Conservation (phyloP, 2,888 invertebrate genomes). For the Agrilus biguttatus region DNA sequence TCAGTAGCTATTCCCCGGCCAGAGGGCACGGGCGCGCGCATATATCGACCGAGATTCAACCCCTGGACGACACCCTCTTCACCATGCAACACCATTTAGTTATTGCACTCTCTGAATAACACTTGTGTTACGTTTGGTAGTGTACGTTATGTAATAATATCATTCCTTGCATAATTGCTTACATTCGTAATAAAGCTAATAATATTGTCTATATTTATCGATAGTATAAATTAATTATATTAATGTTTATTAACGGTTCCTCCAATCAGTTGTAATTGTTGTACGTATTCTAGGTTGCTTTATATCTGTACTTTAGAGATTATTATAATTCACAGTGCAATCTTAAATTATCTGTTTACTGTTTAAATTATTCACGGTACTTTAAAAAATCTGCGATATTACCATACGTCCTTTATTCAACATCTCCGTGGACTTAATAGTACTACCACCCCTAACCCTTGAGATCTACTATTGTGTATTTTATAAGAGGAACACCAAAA, state of each 20-base stretch:
- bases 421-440: no score
- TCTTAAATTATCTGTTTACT: no score
- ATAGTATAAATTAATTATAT: slow-evolving; percentile 32
- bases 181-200: slow-evolving; percentile 32
- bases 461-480: no score
- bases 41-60: slow-evolving; percentile 32
- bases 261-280: slow-evolving; percentile 26
- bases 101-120: slow-evolving; percentile 46
- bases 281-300: slow-evolving; percentile 28
- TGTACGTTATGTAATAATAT: slow-evolving; percentile 40
- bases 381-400: no score
- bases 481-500: no score
- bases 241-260: slow-evolving; percentile 27
- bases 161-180: slow-evolving; percentile 37
- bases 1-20: slow-evolving; percentile 17
- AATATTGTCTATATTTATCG: slow-evolving; percentile 34
- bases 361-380: no score
- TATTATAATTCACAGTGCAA: slow-evolving; percentile 20
- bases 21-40: slow-evolving; percentile 27
- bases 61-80: slow-evolving; percentile 37
- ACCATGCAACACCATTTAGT: slow-evolving; percentile 43
- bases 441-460: no score
- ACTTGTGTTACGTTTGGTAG: slow-evolving; percentile 48
- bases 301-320: slow-evolving; percentile 28
- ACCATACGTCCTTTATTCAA: no score